Evolutionary conservation across 2,797 vertebrate genomes (phyloP).

Genomic region (Leptodactylus fallax): DNA sequence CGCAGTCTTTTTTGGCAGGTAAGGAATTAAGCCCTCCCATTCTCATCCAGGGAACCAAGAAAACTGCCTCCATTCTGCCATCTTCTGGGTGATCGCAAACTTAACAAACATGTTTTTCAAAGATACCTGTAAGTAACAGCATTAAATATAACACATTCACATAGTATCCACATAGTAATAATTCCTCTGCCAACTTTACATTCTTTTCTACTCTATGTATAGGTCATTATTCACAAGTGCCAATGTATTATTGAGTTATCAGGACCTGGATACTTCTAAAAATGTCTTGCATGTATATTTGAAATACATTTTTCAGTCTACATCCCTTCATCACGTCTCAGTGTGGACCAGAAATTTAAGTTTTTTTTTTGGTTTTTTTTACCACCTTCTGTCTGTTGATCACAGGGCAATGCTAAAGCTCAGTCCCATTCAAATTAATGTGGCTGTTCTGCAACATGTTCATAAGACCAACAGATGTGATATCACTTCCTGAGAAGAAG

Average conservation of each 20-base stretch:
- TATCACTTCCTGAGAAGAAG: too few species aligned
- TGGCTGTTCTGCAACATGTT: too few species aligned
- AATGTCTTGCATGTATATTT: neutral
- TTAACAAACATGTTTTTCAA: neutral
- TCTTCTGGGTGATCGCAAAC: slow-evolving; percentile 21
- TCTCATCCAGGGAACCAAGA: neutral
- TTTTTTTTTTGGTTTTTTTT: too few species aligned
- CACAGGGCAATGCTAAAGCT: too few species aligned
- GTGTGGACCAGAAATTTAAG: too few species aligned
- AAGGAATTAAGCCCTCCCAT: slow-evolving; percentile 18
- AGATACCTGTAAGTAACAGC: neutral
- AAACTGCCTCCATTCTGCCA: slow-evolving; percentile 48
- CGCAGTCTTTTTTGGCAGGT: slow-evolving; percentile 15
- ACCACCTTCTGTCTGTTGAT: too few species aligned
- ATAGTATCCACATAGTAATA: neutral
- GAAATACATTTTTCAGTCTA: too few species aligned
- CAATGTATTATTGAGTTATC: neutral
- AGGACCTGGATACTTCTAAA: neutral
- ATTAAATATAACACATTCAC: slow-evolving; percentile 12
- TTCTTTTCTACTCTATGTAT: neutral
- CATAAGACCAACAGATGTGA: too few species aligned
- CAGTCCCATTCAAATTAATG: too few species aligned
- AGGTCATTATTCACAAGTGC: neutral
- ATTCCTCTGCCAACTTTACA: neutral
- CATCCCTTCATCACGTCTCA: too few species aligned